Evolutionary conservation across 2,113 vertebrate species (phyloP), one percentile per base, ranked within the genome.

Genomic region (Melanocharis versteri): DNA sequence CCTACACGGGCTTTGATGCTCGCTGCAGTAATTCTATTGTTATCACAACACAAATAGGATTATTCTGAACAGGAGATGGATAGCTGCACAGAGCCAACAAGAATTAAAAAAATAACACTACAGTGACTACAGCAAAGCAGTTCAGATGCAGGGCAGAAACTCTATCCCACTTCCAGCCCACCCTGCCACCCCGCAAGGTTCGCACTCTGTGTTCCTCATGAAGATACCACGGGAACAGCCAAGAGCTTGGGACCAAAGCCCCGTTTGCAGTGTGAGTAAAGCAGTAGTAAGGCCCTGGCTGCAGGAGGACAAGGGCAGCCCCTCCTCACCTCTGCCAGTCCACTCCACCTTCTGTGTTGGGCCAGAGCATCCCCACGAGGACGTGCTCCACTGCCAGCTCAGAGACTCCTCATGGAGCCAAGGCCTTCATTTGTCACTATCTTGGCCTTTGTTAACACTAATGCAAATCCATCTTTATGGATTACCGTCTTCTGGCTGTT

Each of bases 1-100:
- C 95, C 94, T 94, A 96, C 93, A 89, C 10, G 3, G 87, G 92
- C 91, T 96, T 93, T 96, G 94, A 91, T 92, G 85, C 61, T 95
- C 8, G 4, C 87, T 82, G 85, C 94, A 89, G 92, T 97, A 91
- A 97, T 95, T 97, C 96, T 85, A 93, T 95, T 96, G 95, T 97
- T 96, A 97, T 76, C 95, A 93, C 94, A 94, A 95, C 64, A 83
- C 93, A 97, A 96, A 97, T 94, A 94, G 92, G 95, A 95, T 97
- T 97, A 97, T 68, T 94, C 89, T 15, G 61, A 93, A 61, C 80
- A 88, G 83, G 77, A 96, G 96, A 94, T 50, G 35, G 83, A 80
- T 31, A 64, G 84, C 77, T 66, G 68, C 79, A 81, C 19, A 1
- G 60, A 84, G 91, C 56, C 78, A 83, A 73, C 71, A 71, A 76